Base-by-base conservation (phyloP, 2,888 invertebrate species). In the Coelinius sp. region DNA sequence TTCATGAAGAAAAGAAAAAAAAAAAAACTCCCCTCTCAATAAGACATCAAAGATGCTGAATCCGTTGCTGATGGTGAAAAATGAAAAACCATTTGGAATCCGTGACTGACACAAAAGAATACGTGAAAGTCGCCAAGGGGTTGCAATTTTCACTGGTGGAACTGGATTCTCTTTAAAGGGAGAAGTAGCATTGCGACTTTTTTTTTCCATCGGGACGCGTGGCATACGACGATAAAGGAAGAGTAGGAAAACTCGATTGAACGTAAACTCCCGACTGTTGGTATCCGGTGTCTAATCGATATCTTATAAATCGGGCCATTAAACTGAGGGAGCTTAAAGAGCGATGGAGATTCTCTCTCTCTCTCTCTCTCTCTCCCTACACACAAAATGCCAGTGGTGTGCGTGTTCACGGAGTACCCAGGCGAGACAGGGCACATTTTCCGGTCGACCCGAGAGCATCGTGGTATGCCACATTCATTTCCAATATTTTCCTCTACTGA, bases 231-330 rank as follows among this genome's bases (percentile, higher is more conserved):
- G 12, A 49, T 49, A 66, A 52, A 53, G n/a, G 14, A 22, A 8
- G 66, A 35, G 41, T 10, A 35, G 35, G 49, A 24, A 63, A 63
- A 63, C n/a, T 41, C 38, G 63, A 41, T 63, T 38, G 41, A 44
- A 81, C 77, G 74, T 77, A 80, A 70, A 68, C 75, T 74, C 66
- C n/a, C 73, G 66, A 62, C 52, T 53, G 70, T 71, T 31, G 52
- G 67, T 52, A 53, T 67, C 35, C 38, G 35, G 65, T 62, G 53
- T 17, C 68, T 73, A 80, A 81, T 83, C 78, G 71, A 80, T 80
- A 78, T 72, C 75, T 77, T 78, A 76, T 79, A 78, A 81, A 80
- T 77, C 75, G 78, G 76, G 69, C 73, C 74, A 77, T 79, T 82
- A 79, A 78, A 69, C 75, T 22, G 70, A 59, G 70, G 10, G 71